Percentiles rank a stretch among this genome's conserved stretches.
Conservation (phyloP, 2,888 invertebrate genomes). For the Fabriciana adippe region DNA sequence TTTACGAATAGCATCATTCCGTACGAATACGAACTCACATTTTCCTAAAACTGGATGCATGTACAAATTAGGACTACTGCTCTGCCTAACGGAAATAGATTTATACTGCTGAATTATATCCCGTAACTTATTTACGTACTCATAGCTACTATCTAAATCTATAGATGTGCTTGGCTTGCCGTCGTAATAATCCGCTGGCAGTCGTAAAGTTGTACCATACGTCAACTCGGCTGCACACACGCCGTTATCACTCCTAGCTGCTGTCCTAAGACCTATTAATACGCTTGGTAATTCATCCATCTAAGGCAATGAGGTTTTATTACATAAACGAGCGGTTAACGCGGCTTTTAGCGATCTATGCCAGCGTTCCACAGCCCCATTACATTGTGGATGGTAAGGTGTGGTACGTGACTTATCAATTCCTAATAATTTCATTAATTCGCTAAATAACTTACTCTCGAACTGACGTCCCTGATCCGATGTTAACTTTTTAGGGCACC, state of each 20-base stretch:
- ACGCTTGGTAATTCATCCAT: conserved; percentile 44
- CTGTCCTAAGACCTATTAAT: not conserved
- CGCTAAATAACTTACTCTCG: conserved; percentile 34
- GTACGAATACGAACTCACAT: conserved; percentile 15
- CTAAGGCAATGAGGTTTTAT: conserved; percentile 27
- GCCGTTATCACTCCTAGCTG: not conserved
- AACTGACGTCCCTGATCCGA: conserved; percentile 41
- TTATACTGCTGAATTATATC: conserved; percentile 3
- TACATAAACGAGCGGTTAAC: conserved; percentile 14
- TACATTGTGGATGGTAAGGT: conserved; percentile 40
- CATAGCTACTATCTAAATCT: conserved; percentile 28
- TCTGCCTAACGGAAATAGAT: not conserved
- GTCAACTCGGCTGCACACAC: conserved; percentile 39
- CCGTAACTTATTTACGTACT: conserved; percentile 21
- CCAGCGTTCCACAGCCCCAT: conserved; percentile 35
- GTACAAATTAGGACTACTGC: conserved; percentile 2
- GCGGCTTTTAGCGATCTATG: conserved; percentile 36
- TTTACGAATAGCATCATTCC: conserved; percentile 17
- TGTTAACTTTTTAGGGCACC: conserved; percentile 38
- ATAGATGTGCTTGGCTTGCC: not conserved
- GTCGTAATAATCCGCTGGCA: not conserved
- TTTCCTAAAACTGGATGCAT: conserved; percentile 5
- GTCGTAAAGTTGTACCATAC: conserved; percentile 15
- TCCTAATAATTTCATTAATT: conserved; percentile 34
- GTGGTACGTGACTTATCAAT: conserved; percentile 37